Evolutionary conservation across 2,113 vertebrate species (phyloP), one percentile per base, ranked within the genome.

Genomic region (Sander vitreus): DNA sequence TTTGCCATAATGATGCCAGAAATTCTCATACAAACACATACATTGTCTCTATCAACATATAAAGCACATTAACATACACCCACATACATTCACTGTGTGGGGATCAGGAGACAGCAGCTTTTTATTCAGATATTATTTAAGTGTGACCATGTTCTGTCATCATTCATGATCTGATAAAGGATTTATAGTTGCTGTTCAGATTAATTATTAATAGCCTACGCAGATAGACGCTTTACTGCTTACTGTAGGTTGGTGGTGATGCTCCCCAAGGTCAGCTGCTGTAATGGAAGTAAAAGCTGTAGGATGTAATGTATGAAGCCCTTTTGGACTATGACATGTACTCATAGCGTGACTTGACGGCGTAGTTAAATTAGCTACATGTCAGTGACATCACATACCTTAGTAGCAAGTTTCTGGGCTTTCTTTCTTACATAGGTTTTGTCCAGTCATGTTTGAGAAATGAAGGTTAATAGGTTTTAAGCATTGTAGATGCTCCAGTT

Each of bases 161-260:
- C 10, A 11, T 73, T 54, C 68, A 43, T 30, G 14, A 5, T 50
- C 47, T 72, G 33, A 71, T 66, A 48, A 36, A 59, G 36, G 50
- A 75, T 78, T 81, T 84, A 64, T 73, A 65, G 25, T 33, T 75
- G 15, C 53, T n/a, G 7, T 0, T 27, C 15, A 45, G 19, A 85
- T 76, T 58, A 80, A 83, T 75, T 43, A 87, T 82, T 81, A 89
- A 91, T 82, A 62, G 19, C 6, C 39, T 60, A 30, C 21, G 13
- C 72, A 66, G 64, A 55, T 4, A 36, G 65, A 68, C 0, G 5
- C 27, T 48, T n/a, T 36, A 15, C 25, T 43, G 43, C 47, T 70
- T 60, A 25, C 27, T 58, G 16, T 50, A 47, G 6, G 8, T 58
- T 27, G 48, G 57, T 51, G 45, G 7, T 33, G n/a, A 33, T n/a